Conservation (phyloP, 2,113 vertebrate genomes). For the Felis catus region F.catus_Fca126_mat1.0 CM031424.1:76229001-76229500, state of each 20-base stretch:
- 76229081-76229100: neutral
- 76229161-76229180: neutral
- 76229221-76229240: constrained; percentile 11
- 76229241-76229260: constrained; percentile 28
- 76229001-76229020: neutral
- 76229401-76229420: neutral
- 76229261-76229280: constrained; percentile 36
- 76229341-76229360: neutral
- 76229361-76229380: neutral
- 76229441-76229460: constrained; percentile 15
- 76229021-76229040: neutral
- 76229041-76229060: neutral
- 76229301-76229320: constrained; percentile 14
- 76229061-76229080: neutral
- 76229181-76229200: neutral
- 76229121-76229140: neutral
- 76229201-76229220: neutral
- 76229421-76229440: neutral
- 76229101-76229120: neutral
- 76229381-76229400: constrained; percentile 41
- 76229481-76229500: constrained; percentile 16
- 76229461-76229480: constrained; percentile 37
- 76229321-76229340: neutral
- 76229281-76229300: constrained; percentile 53
- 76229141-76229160: neutral